Conservation (phyloP, 2,113 vertebrate species). For the Australoheros scitulus region DNA sequence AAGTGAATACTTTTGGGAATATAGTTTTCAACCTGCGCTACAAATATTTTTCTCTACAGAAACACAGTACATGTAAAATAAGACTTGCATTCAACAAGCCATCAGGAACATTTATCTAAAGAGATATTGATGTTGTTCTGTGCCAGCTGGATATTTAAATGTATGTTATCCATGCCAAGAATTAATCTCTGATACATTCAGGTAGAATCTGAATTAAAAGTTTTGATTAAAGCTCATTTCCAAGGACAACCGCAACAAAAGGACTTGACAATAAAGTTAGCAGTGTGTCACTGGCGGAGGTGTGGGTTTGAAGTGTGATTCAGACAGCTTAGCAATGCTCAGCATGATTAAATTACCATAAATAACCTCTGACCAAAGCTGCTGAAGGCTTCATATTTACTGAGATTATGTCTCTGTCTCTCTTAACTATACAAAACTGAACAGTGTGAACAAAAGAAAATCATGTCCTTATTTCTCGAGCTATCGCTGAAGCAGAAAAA, state of each 20-base stretch:
- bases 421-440: background rate
- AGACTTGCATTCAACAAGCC: background rate
- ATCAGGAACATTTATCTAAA: background rate
- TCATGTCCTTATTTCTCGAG: background rate
- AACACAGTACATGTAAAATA: background rate
- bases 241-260: background rate
- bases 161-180: background rate
- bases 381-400: background rate
- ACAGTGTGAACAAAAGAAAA: background rate
- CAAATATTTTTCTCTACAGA: background rate
- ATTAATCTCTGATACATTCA: background rate
- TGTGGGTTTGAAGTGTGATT: background rate
- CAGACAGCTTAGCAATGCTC: background rate
- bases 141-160: background rate
- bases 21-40: background rate
- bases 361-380: background rate
- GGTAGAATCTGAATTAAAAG: background rate
- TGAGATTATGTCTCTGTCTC: background rate
- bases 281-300: background rate
- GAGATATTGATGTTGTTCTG: background rate
- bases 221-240: background rate
- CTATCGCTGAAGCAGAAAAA: accelerated
- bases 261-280: background rate
- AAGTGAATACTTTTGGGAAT: no score
- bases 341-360: constrained; percentile 10